Conservation (phyloP, 2,113 vertebrate genomes). For the Gymnarchus niloticus region DNA sequence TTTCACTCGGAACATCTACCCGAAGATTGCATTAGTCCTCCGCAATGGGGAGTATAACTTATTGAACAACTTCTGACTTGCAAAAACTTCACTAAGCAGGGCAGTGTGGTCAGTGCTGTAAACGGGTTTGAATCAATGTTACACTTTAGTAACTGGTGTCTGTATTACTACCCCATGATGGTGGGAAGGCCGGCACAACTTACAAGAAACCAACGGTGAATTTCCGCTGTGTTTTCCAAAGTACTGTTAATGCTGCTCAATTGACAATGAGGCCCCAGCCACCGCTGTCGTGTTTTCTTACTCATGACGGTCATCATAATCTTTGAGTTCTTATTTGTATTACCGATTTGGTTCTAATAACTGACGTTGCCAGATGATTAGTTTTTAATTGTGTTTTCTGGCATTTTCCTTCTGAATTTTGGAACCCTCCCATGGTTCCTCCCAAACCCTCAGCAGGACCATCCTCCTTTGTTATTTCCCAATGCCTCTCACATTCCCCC, state of each 20-base stretch:
- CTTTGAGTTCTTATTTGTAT: slow-evolving; percentile 8
- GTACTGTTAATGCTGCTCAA: not conserved
- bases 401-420: slow-evolving; percentile 31
- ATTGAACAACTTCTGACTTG: not conserved
- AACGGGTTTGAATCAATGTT: slow-evolving; percentile 24
- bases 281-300: slow-evolving; percentile 11
- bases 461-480: slow-evolving; percentile 92
- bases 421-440: slow-evolving; percentile 69
- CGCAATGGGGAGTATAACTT: not conserved
- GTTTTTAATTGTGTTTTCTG: slow-evolving; percentile 27
- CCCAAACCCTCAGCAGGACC: slow-evolving; percentile 78
- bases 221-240: not conserved
- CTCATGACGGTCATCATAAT: slow-evolving; percentile 13
- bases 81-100: slow-evolving; percentile 29
- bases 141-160: slow-evolving; percentile 19
- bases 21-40: slow-evolving; percentile 52
- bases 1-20: slow-evolving; percentile 55
- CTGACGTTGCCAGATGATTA: not conserved
- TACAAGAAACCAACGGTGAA: not conserved
- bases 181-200: not conserved
- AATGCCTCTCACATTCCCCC: slow-evolving; percentile 70
- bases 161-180: not conserved
- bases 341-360: slow-evolving; percentile 43
- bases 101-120: slow-evolving; percentile 23
- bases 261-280: not conserved